These are phyloP conservation scores for Mimachlamys varia DNA, from an alignment of 2,888 invertebrate genomes.

Conservation along the genomic window DNA sequence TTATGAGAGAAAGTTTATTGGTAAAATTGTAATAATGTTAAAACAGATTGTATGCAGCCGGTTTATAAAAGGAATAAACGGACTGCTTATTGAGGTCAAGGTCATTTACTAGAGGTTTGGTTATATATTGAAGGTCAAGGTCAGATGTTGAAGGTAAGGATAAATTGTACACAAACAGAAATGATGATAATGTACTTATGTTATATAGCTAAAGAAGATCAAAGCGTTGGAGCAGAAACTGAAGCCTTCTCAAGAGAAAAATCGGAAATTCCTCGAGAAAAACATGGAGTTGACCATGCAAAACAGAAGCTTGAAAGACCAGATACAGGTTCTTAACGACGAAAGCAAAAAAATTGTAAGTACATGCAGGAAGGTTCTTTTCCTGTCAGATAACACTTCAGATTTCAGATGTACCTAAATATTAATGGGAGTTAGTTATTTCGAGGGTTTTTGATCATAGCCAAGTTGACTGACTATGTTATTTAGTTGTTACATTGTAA, in stretches of 20 bases:
- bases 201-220: constrained; percentile 68
- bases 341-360: constrained; percentile 74
- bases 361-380: neutral
- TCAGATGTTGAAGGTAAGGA: constrained; percentile 36
- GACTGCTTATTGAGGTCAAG: neutral
- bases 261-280: constrained; percentile 76
- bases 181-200: constrained; percentile 40
- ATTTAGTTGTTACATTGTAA: too few relatives aligned
- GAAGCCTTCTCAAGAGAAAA: constrained; percentile 75
- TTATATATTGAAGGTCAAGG: constrained; percentile 25
- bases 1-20: too few relatives aligned
- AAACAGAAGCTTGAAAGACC: constrained; percentile 73
- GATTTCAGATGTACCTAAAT: too few relatives aligned
- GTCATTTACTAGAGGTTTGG: neutral
- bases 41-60: too few relatives aligned
- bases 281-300: constrained; percentile 75
- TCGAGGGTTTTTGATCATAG: too few relatives aligned
- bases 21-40: too few relatives aligned
- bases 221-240: constrained; percentile 74
- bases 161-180: constrained; percentile 36
- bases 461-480: too few relatives aligned
- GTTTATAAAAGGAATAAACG: neutral
- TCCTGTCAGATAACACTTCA: too few relatives aligned
- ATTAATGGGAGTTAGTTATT: too few relatives aligned
- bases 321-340: constrained; percentile 67